Evolutionary conservation across 64 coral and sea anemone species (phyloP), one percentile per base, ranked within the genome.

Genomic region (Cladopsammia gracilis): DNA sequence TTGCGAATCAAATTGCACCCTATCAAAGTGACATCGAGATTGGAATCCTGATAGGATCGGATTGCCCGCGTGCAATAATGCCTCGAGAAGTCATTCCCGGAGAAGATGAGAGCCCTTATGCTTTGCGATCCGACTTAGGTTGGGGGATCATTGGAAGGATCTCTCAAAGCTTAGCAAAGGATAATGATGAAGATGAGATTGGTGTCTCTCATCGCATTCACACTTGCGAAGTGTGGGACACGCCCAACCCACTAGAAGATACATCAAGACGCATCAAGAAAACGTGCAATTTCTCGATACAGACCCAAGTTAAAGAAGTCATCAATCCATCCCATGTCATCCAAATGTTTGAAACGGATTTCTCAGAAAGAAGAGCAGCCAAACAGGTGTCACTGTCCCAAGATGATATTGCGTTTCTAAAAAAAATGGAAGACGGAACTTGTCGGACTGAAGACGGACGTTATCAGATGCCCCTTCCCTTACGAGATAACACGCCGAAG

Each of bases 141-240:
- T 92, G 90, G 78, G 90, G 90, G 46, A 92, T 92, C 46, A 83
- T 92, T 71, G 90, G 90, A 73, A 85, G 85, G 23, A 68, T 83
- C 14, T 48, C 58, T 20, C 44, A 70, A 48, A 52, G 52, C 75
- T 50, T 78, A 2, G 53, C 7, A 56, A 12, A 6, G 12, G 53
- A 56, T 56, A 12, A 12, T 56, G 53, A 56, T 56, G 53, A 56
- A 56, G 53, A 56, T 56, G 53, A 56, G 12, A 56, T 56, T 56
- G 53, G 53, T 56, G 53, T 56, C 12, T 56, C 53, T 56, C 53
- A 56, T 6, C 53, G 53, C 7, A 56, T 56, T 56, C 12, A 56
- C 53, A 56, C 53, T 7, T 56, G 53, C 53, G 5, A 56, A 56
- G 3, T 12, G 12, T 56, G 53, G 53, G 53, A 56, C 7, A 7